These are phyloP conservation scores for Altica lythri DNA, from an alignment of 2,888 invertebrate genomes.

Conservation along the genomic window DNA sequence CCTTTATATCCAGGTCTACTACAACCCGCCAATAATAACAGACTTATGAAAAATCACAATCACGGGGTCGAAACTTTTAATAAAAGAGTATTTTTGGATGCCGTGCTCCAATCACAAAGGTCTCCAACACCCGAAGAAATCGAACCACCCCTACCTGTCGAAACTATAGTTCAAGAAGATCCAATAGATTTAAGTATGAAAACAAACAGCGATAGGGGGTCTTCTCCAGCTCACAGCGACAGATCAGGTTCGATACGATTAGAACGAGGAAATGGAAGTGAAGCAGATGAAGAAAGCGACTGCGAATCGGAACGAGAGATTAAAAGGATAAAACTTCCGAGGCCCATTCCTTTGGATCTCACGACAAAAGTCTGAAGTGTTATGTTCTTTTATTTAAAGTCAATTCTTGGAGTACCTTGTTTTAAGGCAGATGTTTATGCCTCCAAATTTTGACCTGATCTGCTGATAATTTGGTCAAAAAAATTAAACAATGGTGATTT, in stretches of 20 bases:
- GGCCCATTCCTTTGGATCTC: conserved; percentile 64
- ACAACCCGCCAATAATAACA: conserved; percentile 57
- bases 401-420: conserved; percentile 41
- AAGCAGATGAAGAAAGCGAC: conserved; percentile 62
- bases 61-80: conserved; percentile 68
- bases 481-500: no score
- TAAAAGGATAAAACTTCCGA: conserved; percentile 54
- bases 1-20: conserved; percentile 55
- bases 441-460: no score
- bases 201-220: conserved; percentile 63
- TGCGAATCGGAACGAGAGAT: conserved; percentile 57
- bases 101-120: conserved; percentile 73
- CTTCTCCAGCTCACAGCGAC: conserved; percentile 52
- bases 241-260: conserved; percentile 47
- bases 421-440: no score
- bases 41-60: conserved; percentile 61
- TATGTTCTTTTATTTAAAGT: background rate
- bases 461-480: no score
- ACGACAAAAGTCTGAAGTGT: conserved; percentile 70
- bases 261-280: conserved; percentile 55
- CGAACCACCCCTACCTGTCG: conserved; percentile 42
- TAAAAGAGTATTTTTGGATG: conserved; percentile 76
- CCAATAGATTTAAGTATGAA: conserved; percentile 83
- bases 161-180: conserved; percentile 67
- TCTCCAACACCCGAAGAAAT: conserved; percentile 53